These are phyloP conservation scores for Toxotes jaculatrix DNA, from an alignment of 2,113 vertebrate species.

Conservation along the genomic window DNA sequence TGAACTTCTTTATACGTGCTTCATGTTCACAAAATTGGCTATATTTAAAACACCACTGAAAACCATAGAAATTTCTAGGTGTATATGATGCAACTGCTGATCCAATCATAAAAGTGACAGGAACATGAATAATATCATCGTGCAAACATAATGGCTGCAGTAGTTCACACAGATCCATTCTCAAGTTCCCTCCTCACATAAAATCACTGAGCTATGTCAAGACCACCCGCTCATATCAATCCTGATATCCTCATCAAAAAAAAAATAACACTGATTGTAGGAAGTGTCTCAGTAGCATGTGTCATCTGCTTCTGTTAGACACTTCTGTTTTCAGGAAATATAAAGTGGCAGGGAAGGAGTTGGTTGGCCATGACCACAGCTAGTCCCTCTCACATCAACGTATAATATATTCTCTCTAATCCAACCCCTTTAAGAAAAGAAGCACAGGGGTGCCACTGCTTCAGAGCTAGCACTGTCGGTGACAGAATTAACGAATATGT, in stretches of 20 bases:
- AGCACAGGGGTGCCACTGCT: neutral
- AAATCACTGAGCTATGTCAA: constrained; percentile 61
- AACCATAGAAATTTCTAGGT: constrained; percentile 17
- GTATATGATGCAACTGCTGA: constrained; percentile 31
- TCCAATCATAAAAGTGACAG: constrained; percentile 52
- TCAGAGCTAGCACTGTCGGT: neutral
- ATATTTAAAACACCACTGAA: neutral
- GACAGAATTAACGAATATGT: neutral
- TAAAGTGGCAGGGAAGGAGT: constrained; percentile 1
- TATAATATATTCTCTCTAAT: constrained; percentile 1
- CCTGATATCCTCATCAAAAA: constrained; percentile 27
- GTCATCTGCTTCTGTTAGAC: constrained; percentile 22
- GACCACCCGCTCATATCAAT: constrained; percentile 56
- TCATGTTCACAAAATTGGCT: constrained; percentile 1
- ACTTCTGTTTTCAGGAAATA: constrained; percentile 13
- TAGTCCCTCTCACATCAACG: neutral
- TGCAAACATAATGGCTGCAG: constrained; percentile 51
- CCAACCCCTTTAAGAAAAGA: neutral
- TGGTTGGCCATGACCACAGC: constrained; percentile 8
- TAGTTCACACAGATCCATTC: constrained; percentile 48
- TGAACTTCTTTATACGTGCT: neutral
- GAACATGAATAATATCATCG: constrained; percentile 52
- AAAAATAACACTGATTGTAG: constrained; percentile 10
- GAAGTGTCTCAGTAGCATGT: constrained; percentile 25
- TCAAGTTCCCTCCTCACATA: constrained; percentile 46